Conservation (phyloP, 2,797 vertebrate species). For the Rhinogobio ventralis region DNA sequence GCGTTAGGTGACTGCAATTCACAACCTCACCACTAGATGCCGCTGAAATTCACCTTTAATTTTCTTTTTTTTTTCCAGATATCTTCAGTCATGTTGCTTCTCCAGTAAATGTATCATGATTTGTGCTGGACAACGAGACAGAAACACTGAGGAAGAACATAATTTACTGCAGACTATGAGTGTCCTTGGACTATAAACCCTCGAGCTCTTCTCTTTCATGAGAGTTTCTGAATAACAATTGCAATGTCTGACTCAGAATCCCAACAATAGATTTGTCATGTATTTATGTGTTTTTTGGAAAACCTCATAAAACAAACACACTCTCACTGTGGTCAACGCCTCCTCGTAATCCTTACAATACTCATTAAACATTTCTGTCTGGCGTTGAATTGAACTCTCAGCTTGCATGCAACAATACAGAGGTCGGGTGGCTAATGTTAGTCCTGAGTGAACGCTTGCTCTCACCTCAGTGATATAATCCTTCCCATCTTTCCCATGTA, state of each 20-base stretch:
- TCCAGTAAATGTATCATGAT: no score
- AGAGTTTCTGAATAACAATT: neutral
- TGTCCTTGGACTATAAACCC: neutral
- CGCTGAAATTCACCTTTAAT: no score
- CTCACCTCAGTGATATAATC: constrained; percentile 99
- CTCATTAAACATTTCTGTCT: neutral
- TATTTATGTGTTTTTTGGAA: constrained; percentile 30
- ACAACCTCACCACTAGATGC: no score
- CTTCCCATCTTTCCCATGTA: constrained; percentile 97
- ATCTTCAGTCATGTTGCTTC: no score
- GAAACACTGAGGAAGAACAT: no score
- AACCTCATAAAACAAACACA: constrained; percentile 16
- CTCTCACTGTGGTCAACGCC: constrained; percentile 31
- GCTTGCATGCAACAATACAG: neutral
- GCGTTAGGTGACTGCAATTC: no score
- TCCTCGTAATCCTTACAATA: neutral
- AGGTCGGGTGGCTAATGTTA: neutral
- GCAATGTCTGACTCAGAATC: constrained; percentile 4
- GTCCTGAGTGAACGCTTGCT: no score
- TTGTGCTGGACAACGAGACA: no score
- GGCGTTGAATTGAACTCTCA: neutral
- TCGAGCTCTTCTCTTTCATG: neutral
- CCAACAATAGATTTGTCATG: no score
- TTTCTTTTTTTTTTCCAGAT: no score
- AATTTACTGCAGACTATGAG: neutral